Base-by-base conservation (phyloP, 1,140 invertebrate genomes). In the Mercenaria mercenaria region DNA sequence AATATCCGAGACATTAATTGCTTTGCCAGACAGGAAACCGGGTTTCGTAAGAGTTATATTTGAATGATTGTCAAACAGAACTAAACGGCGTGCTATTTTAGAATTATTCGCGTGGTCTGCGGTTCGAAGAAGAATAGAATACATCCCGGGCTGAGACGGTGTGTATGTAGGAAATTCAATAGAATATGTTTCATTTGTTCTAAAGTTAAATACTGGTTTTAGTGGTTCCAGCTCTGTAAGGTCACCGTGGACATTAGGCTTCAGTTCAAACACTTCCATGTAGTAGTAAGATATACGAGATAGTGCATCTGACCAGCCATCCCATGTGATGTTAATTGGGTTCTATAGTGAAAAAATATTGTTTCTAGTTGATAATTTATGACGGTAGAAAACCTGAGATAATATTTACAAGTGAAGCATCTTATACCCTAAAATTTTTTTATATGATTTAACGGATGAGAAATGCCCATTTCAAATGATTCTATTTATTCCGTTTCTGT, bases 21-120 rank as follows among this genome's bases (percentile, higher is more conserved):
- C 20, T n/a, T n/a, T n/a, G n/a, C n/a, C n/a, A n/a, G n/a, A n/a
- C n/a, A n/a, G n/a, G n/a, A n/a, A n/a, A n/a, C 79, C 79, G 23
- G 59, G 59, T n/a, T 84, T 84, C 69, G 59, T 41, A 39, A 84
- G 0, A 69, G 59, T 98, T 98, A 96, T 97, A 97, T 97, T 98
- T 20, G 87, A 90, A 15, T 50, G n/a, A 39, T 64, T 20, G 41
- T 92, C 91, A 59, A 83, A 93, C 23, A 92, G 76, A 56, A 89
- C 64, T 4, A 92, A 64, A 0, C 81, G 56, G 29, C 92, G 43
- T 23, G 86, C 88, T 34, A 52, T 86, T 11, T 41, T 43, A 26
- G 89, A 84, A 89, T 92, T 92, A 41, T 91, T 91, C 13, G 89
- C 92, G 23, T 1, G 72, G 64, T 92, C 92, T 3, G 89, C 37